These are phyloP conservation scores for Eilema griseolum DNA, from an alignment of 2,888 invertebrate species.

Conservation along the genomic window DNA sequence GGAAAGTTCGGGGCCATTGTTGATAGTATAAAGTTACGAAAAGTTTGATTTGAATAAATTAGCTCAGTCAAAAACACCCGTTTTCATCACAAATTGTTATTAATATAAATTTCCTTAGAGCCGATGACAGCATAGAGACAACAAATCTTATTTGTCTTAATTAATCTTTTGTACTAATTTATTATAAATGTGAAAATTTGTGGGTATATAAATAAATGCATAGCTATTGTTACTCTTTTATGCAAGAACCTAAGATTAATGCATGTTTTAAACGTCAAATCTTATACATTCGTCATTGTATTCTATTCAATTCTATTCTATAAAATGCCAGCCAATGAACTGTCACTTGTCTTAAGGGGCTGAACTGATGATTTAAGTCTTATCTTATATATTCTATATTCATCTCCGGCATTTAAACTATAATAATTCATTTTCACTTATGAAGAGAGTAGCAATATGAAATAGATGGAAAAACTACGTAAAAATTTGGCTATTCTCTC, in stretches of 20 bases:
- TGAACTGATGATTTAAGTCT: too few relatives aligned
- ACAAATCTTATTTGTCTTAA: not conserved
- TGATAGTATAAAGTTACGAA: conserved; percentile 4
- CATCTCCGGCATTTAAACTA: too few relatives aligned
- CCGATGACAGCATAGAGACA: not conserved
- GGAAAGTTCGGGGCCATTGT: not conserved
- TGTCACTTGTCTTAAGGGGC: too few relatives aligned
- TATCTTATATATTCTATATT: too few relatives aligned
- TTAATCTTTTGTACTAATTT: not conserved
- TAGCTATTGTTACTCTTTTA: not conserved
- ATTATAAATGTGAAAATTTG: too few relatives aligned
- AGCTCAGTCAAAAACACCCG: not conserved
- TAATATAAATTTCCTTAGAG: not conserved
- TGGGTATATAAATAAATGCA: too few relatives aligned
- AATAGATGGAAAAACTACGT: not conserved
- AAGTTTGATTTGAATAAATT: not conserved
- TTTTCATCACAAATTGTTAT: not conserved
- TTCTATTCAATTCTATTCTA: too few relatives aligned
- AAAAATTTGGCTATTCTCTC: not conserved
- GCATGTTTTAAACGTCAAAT: too few relatives aligned
- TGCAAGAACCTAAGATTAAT: not conserved
- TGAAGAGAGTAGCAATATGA: not conserved
- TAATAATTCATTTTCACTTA: too few relatives aligned
- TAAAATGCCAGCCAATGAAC: too few relatives aligned
- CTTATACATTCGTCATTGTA: too few relatives aligned